Base-by-base conservation (phyloP, 2,888 invertebrate species). In the Cheilosia urbana region DNA sequence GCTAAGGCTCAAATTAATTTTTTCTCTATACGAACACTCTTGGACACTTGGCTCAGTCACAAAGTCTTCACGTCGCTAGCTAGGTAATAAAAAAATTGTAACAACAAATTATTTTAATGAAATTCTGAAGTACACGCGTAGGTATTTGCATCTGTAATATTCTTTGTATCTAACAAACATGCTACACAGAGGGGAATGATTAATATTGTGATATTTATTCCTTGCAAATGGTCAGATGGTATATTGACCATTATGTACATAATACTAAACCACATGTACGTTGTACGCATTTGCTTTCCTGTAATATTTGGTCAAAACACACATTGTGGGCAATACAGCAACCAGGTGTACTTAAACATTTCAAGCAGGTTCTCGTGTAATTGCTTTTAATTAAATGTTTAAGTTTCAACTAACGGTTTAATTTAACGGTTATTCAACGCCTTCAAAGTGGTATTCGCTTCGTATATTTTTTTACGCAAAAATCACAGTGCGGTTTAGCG, bases 261-360 rank as follows among this genome's bases (percentile, higher is more conserved):
- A 45, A 45, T 45, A 57, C 55, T 21, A 27, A 7, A 34, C 68
- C 68, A 55, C 49, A 4, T 24, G 40, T 24, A 51, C 24, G 37
- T 21, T 24, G 40, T 24, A 51, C 24, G 37, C 34, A 37, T 51
- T 51, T 65, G 65, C 24, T 5, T 37, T 2, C 37, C 34, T 37
- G 51, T 37, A 51, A 51, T 51, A 65, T 49, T 65, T 34, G 9
- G 11, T 21, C 68, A 68, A 68, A 68, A 55, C 55, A 68, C 55
- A 15, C 19, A 57, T 45, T 68, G 55, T 15, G 27, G 66, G 3
- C 11, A 24, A 11, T 42, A 27, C 53, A 53, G 19, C 27, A 21
- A 53, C 53, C 27, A 17, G 21, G n/a, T 49, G 1, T 34, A 37
- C 6, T 24, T 5, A 17, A 53, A 40, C 11, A 40, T 66, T 53